Conservation (phyloP, 2,888 invertebrate genomes). For the Tryphoninae sp. region DNA sequence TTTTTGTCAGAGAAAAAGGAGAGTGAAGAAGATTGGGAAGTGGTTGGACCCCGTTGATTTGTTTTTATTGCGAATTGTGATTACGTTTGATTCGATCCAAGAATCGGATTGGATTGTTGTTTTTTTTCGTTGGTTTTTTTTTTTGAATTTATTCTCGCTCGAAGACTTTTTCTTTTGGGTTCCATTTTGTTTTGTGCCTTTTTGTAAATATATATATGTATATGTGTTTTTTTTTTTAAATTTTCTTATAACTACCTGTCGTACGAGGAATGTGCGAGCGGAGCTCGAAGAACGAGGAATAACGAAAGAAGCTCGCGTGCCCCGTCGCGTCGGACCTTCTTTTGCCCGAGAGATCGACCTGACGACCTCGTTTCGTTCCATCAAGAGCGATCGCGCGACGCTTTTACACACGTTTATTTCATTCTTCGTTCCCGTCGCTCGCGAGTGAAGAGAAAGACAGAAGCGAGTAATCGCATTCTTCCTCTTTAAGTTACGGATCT, state of each 20-base stretch:
- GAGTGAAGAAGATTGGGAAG: neutral
- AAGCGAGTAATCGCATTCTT: slow-evolving; percentile 24
- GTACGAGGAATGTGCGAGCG: too few species aligned
- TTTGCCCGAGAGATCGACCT: slow-evolving; percentile 61
- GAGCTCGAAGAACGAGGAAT: slow-evolving; percentile 23
- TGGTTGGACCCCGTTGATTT: neutral
- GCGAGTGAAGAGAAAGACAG: slow-evolving; percentile 1
- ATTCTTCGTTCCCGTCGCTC: neutral
- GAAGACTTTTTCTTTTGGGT: too few species aligned
- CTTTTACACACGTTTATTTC: slow-evolving; percentile 6
- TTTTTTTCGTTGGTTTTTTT: neutral
- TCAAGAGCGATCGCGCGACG: slow-evolving; percentile 51
- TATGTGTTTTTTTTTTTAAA: too few species aligned
- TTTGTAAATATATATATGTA: too few species aligned
- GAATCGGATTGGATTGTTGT: neutral
- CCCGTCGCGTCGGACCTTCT: slow-evolving; percentile 9
- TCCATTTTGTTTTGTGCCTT: too few species aligned
- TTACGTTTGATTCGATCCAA: neutral
- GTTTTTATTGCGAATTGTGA: neutral
- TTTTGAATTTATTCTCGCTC: neutral
- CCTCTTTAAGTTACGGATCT: slow-evolving; percentile 15
- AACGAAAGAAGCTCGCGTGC: slow-evolving; percentile 37
- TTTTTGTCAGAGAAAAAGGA: slow-evolving; percentile 65
- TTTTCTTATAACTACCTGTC: too few species aligned
- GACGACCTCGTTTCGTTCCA: slow-evolving; percentile 59